A percentile compares a stretch with the other conserved stretches of the same genome.
Evolutionary conservation across 2,113 vertebrate species (phyloP).

Genomic region (Meriones unguiculatus): DNA sequence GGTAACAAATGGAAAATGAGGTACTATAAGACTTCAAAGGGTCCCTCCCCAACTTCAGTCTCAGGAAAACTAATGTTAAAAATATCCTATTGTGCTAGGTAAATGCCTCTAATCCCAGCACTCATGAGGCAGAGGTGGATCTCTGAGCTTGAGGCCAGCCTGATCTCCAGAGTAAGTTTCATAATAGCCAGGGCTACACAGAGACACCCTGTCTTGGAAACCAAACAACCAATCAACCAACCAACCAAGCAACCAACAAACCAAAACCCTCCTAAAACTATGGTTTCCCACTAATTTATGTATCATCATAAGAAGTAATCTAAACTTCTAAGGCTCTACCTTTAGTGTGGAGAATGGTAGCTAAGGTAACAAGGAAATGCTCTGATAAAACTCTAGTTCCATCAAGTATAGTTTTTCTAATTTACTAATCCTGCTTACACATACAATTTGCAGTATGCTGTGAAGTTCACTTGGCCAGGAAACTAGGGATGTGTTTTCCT

Average conservation of each 20-base stretch:
- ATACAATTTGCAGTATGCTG: background rate
- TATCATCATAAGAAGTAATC: background rate
- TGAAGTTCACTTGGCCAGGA: background rate
- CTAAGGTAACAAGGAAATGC: background rate
- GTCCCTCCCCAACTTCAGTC: background rate
- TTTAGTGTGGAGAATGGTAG: slow-evolving; percentile 1
- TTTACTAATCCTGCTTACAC: background rate
- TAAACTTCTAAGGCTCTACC: slow-evolving; percentile 26
- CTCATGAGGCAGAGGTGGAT: background rate
- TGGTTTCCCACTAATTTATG: background rate
- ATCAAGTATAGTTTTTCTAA: background rate
- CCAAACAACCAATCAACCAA: too few species aligned
- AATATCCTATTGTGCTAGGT: background rate
- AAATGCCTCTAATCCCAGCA: background rate
- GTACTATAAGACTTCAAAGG: background rate
- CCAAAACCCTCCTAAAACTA: background rate
- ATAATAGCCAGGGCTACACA: background rate
- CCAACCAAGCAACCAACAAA: too few species aligned
- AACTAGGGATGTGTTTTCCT: background rate
- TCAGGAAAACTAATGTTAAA: slow-evolving; percentile 38
- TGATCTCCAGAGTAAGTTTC: background rate
- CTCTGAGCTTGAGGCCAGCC: background rate
- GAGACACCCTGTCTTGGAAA: background rate
- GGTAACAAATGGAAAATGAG: background rate
- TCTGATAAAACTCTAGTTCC: background rate